Conservation (phyloP, 2,797 vertebrate genomes). For the Sciurus carolinensis region DNA sequence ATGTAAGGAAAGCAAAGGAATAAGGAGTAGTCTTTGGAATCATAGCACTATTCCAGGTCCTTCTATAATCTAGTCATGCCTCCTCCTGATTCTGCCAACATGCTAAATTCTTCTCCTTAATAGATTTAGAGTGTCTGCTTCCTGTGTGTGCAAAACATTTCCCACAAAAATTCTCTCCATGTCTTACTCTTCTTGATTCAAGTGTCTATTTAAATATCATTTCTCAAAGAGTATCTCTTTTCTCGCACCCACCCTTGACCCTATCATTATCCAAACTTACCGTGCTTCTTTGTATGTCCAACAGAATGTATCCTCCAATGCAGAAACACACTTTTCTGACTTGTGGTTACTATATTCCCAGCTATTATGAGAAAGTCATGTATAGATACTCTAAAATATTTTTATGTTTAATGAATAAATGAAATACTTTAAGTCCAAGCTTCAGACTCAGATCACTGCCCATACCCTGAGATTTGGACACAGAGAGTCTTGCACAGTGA, state of each 20-base stretch:
- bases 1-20: neutral
- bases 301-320: neutral
- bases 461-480: neutral
- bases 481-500: neutral
- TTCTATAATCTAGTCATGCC: neutral
- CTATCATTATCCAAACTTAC: neutral
- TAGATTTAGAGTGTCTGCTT: neutral
- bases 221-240: neutral
- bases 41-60: neutral
- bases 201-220: neutral
- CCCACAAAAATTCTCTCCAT: neutral
- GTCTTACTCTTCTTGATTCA: neutral
- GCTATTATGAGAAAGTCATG: neutral
- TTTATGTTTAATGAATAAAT: slow-evolving; percentile 6
- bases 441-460: neutral
- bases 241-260: neutral
- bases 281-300: neutral
- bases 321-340: neutral
- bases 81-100: neutral
- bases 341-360: neutral
- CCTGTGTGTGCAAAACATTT: neutral
- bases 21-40: neutral
- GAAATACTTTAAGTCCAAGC: neutral
- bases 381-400: neutral
- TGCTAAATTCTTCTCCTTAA: neutral